Evolutionary conservation across 2,113 vertebrate genomes (phyloP), one percentile per base, ranked within the genome.

Genomic region (Melierax canorus): DNA sequence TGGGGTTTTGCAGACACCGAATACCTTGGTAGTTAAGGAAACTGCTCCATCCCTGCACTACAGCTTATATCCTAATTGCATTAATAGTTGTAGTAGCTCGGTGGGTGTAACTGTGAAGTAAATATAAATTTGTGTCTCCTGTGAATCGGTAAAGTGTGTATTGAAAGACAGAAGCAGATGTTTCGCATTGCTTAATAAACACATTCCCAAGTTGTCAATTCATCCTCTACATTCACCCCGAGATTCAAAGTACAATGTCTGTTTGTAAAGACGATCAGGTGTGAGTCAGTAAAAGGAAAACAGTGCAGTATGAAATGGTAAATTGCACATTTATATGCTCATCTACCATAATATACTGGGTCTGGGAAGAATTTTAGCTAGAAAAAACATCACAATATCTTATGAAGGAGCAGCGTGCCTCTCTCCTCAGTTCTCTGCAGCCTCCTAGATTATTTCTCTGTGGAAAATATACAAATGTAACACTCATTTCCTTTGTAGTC

Each of bases 111-210:
- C 24, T 69, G 18, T 80, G 64, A 74, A 78, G 59, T 78, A 72
- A 51, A 77, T 32, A 74, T 7, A 85, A 62, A 74, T 27, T 29
- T 36, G 36, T 81, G 38, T 91, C 68, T 85, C 27, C 64, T 39
- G 46, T 74, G 77, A 67, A 62, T 30, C 62, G 18, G 51, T 45
- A 63, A 71, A 86, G 24, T 2, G 0, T 50, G 26, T 51, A 29
- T 36, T 89, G 81, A 66, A 77, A 95, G 68, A 56, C 19, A 69
- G 72, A 86, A 75, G 64, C 69, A 94, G 48, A 46, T 83, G 67
- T 56, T 80, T 91, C 58, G 29, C 36, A 15, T 19, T 79, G 46
- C 32, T 76, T 74, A 73, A 53, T 86, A 89, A 95, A 95, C 38
- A 69, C 8, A 1, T 80, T 69, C 27, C 24, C 23, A 60, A 73